Conservation (phyloP, 2,113 vertebrate species). For the Laticauda colubrina region DNA sequence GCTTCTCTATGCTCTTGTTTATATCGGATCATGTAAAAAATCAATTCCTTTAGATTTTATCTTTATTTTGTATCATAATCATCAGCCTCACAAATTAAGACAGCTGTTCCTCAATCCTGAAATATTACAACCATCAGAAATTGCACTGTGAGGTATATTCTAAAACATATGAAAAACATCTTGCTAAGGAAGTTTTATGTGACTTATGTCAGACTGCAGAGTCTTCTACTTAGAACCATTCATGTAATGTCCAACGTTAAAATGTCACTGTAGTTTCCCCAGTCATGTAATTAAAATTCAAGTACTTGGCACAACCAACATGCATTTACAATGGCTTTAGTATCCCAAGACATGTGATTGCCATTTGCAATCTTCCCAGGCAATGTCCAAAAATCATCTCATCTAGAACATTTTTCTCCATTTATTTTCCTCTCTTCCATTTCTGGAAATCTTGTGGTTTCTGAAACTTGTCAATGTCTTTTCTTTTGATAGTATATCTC, state of each 20-base stretch:
- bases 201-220: not conserved
- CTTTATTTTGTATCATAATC: not conserved
- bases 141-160: not conserved
- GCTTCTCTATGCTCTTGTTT: not conserved
- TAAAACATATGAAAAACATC: not conserved
- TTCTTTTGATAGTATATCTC: not conserved
- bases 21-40: not conserved
- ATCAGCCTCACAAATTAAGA: not conserved
- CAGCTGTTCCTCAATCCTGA: not conserved
- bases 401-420: not conserved
- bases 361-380: not conserved
- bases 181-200: not conserved
- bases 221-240: not conserved
- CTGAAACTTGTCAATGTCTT: not conserved
- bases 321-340: not conserved
- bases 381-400: not conserved
- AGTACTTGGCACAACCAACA: not conserved
- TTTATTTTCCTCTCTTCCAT: not conserved
- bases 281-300: not conserved
- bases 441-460: not conserved
- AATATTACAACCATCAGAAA: not conserved
- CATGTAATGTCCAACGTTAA: not conserved
- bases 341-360: not conserved
- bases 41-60: not conserved
- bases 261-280: not conserved